Conservation (phyloP, 2,113 vertebrate species). For the Melanocharis versteri region DNA sequence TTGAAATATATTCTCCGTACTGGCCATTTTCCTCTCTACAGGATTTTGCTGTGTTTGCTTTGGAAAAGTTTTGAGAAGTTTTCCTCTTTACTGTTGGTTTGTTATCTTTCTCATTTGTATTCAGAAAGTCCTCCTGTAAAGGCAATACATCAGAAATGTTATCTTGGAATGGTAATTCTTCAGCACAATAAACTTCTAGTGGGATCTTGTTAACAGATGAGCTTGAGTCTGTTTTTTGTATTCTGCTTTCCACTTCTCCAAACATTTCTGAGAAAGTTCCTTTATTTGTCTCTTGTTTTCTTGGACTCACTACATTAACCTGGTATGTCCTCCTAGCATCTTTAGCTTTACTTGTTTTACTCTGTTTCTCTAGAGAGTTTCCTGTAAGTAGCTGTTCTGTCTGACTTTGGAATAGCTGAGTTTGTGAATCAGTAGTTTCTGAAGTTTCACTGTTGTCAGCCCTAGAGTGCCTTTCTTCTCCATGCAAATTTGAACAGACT, state of each 20-base stretch:
- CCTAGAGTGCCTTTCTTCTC: neutral
- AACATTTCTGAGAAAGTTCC: neutral
- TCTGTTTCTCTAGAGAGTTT: neutral
- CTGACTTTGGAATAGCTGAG: neutral
- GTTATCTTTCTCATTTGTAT: neutral
- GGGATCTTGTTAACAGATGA: neutral
- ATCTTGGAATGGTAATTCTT: neutral
- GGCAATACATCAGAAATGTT: neutral
- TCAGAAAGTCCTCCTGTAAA: constrained; percentile 1
- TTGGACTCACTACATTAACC: neutral
- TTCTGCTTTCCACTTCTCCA: neutral
- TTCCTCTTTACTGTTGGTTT: constrained; percentile 14
- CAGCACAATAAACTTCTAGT: neutral
- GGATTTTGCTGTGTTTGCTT: neutral
- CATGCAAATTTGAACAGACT: neutral
- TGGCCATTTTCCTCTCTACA: neutral
- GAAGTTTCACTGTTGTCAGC: neutral
- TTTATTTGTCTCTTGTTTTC: constrained; percentile 3
- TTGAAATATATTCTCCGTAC: neutral
- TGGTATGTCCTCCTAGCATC: neutral
- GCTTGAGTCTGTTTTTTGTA: neutral
- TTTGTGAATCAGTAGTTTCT: neutral
- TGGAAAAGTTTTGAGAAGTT: constrained; percentile 19
- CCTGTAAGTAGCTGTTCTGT: neutral
- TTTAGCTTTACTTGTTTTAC: neutral